Base-by-base conservation (phyloP, 2,113 vertebrate species). In the Tachycineta bicolor region DNA sequence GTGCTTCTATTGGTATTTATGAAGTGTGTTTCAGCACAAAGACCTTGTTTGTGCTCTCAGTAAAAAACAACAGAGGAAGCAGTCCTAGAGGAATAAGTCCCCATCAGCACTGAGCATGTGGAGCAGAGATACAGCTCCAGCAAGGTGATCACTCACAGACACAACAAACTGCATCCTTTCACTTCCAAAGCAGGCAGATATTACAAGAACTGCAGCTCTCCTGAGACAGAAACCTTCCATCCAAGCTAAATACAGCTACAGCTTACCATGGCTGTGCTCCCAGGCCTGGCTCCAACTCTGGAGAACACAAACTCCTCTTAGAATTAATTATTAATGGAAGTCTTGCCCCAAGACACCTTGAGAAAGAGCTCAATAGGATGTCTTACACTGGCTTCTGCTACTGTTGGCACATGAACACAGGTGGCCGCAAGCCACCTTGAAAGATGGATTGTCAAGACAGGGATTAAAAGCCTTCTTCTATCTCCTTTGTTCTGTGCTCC, bases 91-190 rank as follows among this genome's bases (percentile, higher is more conserved):
- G 75, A 93, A 14, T 55, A 92, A 69, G 17, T 44, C 23, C 23
- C 17, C 1, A 5, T 14, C 26, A 73, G 19, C 2, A 8, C 3
- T 43, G 29, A 86, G 49, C 1, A 5, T 8, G 11, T 14, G 14
- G 34, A 94, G 21, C 18, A 83, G 26, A 81, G 25, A 64, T 14
- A 44, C 24, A 83, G 22, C 41, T 56, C 71, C 37, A 10, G 18
- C 43, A 81, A 71, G 63, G 4, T 4, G 1, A 50, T 26, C 50
- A 47, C n/a, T 18, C 55, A 46, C 43, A 59, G 55, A 41, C 1
- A 10, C 3, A n/a, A 50, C 4, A 2, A 80, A 50, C 26, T 90
- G 33, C 43, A 68, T 56, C 69, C 67, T 52, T 41, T 25, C 9
- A 29, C 8, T 88, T 43, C 63, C 52, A 43, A 58, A 70, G 43